Evolutionary conservation across 35 echinoderm and acorn worm species (phyloP).

Genomic region (Anneissia japonica): DNA sequence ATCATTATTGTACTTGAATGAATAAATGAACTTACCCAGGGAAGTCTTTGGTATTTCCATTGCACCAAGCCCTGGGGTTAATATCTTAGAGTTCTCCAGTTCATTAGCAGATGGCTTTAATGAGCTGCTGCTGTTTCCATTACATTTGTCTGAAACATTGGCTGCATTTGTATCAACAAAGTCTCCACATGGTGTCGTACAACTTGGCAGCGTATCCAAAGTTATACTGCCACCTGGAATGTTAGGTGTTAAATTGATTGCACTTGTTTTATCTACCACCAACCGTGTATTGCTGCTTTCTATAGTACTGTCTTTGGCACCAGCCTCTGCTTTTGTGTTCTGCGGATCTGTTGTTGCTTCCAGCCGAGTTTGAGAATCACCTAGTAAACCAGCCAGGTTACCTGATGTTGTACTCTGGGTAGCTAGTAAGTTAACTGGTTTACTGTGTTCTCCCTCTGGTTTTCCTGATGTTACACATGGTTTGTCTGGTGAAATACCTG

Average conservation of each 20-base stretch:
- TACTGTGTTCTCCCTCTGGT: neutral
- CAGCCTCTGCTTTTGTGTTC: neutral
- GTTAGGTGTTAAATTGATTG: neutral
- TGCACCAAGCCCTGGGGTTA: neutral
- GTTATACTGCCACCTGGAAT: conserved; percentile 3
- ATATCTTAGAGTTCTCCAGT: neutral
- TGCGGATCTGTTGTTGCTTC: neutral
- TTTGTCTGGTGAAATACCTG: too few relatives aligned
- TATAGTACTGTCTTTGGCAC: neutral
- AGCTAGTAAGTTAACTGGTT: neutral
- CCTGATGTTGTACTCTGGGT: neutral
- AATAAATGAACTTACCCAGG: neutral
- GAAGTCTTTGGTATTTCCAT: neutral
- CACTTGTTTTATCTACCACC: neutral
- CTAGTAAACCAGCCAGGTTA: neutral
- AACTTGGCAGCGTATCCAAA: neutral
- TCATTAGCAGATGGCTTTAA: neutral
- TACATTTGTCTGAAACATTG: neutral
- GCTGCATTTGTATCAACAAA: neutral
- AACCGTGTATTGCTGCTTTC: neutral
- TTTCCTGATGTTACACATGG: too few relatives aligned
- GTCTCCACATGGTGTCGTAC: neutral
- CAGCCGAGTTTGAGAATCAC: neutral
- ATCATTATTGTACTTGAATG: too few relatives aligned
- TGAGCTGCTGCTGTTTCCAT: neutral